Percentiles rank a stretch among this genome's conserved stretches.
These are phyloP conservation scores for Phenganax marumi DNA, from an alignment of 92 coral and sea anemone species.

Conservation along the genomic window DNA sequence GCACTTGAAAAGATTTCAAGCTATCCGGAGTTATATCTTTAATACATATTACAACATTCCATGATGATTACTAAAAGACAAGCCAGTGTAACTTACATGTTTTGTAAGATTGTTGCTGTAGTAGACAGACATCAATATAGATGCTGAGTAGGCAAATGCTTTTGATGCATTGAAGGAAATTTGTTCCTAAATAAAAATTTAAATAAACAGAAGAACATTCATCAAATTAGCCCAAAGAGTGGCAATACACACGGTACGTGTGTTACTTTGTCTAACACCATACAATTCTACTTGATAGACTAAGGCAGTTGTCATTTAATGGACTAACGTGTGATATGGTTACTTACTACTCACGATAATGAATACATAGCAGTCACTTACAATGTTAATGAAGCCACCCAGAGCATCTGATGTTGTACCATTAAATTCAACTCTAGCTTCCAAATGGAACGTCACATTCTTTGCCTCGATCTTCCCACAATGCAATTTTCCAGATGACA, in stretches of 20 bases:
- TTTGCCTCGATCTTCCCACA: conserved; percentile 55
- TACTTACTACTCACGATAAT: background rate
- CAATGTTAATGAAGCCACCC: conserved; percentile 69
- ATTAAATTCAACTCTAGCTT: conserved; percentile 54
- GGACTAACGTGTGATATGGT: background rate
- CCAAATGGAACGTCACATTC: conserved; percentile 43
- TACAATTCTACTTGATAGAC: background rate
- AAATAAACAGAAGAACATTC: background rate
- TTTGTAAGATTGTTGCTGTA: conserved; percentile 4
- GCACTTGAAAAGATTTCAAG: no score
- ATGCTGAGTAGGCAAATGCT: conserved; percentile 27
- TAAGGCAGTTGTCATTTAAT: background rate
- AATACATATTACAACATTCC: background rate
- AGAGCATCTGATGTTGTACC: conserved; percentile 60
- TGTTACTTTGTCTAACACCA: background rate
- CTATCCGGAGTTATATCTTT: no score
- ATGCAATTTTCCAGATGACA: conserved; percentile 25
- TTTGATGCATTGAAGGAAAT: conserved; percentile 18
- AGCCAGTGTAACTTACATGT: background rate
- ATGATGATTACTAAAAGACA: background rate
- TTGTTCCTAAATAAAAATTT: conserved; percentile 31
- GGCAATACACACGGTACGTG: background rate
- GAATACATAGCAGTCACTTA: conserved; percentile 33
- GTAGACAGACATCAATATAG: background rate
- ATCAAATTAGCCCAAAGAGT: background rate